Conservation (phyloP, 2,888 invertebrate species). For the Diplolepis rosae region DNA sequence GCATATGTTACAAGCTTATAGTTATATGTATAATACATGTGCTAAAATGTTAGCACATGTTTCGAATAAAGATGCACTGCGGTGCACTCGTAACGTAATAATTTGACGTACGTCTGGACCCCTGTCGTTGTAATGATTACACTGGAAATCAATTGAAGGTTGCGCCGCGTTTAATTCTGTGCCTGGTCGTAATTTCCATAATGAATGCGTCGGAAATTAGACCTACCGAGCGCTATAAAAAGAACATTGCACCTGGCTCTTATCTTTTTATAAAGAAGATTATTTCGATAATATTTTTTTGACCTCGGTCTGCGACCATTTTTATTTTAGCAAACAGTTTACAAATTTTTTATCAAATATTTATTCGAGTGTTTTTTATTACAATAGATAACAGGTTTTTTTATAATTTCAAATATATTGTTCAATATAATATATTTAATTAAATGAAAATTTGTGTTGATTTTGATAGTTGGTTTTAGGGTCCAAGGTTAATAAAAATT, state of each 20-base stretch:
- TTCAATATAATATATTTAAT: too few relatives aligned
- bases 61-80: not conserved
- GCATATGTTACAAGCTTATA: not conserved
- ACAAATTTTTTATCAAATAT: not conserved
- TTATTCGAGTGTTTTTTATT: not conserved
- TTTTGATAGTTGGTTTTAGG: too few relatives aligned
- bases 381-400: not conserved
- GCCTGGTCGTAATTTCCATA: slow-evolving; percentile 20
- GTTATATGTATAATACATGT: not conserved
- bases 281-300: not conserved
- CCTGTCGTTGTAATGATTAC: slow-evolving; percentile 1
- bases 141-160: slow-evolving; percentile 24
- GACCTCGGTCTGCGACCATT: not conserved
- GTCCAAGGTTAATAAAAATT: too few relatives aligned
- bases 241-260: slow-evolving; percentile 22
- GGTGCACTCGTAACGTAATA: not conserved
- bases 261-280: not conserved
- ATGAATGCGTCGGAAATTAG: slow-evolving; percentile 11
- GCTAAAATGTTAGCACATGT: not conserved
- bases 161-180: not conserved
- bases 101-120: not conserved
- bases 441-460: too few relatives aligned
- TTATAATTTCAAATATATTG: not conserved
- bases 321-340: not conserved
- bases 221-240: slow-evolving; percentile 17